A percentile compares a stretch with the other conserved stretches of the same genome.
phyloP scores from a whole-genome alignment of 2,113 vertebrate species.

The Rhinogobius similis region DNA sequence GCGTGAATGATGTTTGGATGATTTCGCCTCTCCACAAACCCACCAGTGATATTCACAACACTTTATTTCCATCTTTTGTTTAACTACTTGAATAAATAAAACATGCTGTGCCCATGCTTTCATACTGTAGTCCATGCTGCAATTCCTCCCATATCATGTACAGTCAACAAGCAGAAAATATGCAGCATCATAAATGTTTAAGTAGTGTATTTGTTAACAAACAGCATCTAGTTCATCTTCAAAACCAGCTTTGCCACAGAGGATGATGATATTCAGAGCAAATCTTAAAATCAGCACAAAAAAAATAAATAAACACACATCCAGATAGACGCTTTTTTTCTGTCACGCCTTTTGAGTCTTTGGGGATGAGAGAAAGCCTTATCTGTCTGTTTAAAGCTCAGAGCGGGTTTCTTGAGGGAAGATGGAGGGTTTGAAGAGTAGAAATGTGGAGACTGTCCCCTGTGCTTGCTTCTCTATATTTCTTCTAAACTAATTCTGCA shows the following conservation, averaged over 20 bases:
- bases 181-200: constrained; percentile 24
- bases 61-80: neutral
- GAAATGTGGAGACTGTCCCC: neutral
- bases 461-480: neutral
- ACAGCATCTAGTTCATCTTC: constrained; percentile 17
- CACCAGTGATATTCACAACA: neutral
- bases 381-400: constrained; percentile 25
- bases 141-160: constrained; percentile 10
- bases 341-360: neutral
- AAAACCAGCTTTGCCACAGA: neutral
- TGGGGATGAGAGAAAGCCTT: constrained; percentile 13
- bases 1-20: neutral
- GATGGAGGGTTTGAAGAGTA: constrained; percentile 5
- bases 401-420: constrained; percentile 5
- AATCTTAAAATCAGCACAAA: neutral
- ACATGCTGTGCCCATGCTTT: too few relatives aligned
- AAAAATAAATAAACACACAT: neutral
- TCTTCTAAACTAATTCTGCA: neutral
- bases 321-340: neutral
- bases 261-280: neutral
- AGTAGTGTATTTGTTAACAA: constrained; percentile 29
- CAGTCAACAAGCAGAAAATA: constrained; percentile 15
- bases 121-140: neutral
- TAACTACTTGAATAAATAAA: neutral
- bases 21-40: neutral